Evolutionary conservation across 2,113 vertebrate species (phyloP).

Genomic region (Crotalus viridis): DNA sequence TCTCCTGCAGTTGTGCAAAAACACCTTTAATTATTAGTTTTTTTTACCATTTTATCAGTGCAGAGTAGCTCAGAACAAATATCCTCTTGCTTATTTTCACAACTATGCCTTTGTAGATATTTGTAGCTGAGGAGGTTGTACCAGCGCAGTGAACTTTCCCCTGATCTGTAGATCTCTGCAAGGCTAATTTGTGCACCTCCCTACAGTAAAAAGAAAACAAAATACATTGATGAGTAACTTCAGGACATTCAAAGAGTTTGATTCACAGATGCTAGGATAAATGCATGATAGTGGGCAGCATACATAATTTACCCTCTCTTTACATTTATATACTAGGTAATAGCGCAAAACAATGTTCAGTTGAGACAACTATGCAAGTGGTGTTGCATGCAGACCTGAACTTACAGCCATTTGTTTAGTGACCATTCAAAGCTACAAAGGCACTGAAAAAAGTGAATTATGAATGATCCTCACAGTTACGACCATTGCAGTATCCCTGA

Average conservation of each 20-base stretch:
- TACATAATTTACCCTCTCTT: conserved; percentile 12
- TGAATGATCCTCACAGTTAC: background rate
- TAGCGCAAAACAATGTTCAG: background rate
- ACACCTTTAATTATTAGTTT: background rate
- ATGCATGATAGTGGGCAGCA: background rate
- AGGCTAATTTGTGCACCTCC: conserved; percentile 94
- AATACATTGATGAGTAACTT: background rate
- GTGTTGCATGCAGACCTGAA: background rate
- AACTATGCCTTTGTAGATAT: conserved; percentile 77
- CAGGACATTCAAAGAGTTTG: conserved; percentile 5
- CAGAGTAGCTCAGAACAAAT: conserved; percentile 43
- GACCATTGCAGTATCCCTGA: background rate
- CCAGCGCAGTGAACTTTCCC: conserved; percentile 84
- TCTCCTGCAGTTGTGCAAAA: conserved; percentile 19
- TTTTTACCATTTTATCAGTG: conserved; percentile 68
- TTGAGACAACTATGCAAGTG: background rate
- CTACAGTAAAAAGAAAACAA: conserved; percentile 62
- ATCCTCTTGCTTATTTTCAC: conserved; percentile 66
- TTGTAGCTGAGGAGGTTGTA: conserved; percentile 90
- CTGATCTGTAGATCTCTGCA: conserved; percentile 82
- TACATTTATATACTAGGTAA: background rate
- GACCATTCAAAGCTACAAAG: background rate
- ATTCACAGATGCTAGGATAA: background rate
- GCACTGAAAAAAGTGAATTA: background rate
- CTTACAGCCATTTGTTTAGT: background rate